Evolutionary conservation across 2,797 vertebrate species (phyloP), one percentile per base, ranked within the genome.

Genomic region (Poeciliopsis gracilis): DNA sequence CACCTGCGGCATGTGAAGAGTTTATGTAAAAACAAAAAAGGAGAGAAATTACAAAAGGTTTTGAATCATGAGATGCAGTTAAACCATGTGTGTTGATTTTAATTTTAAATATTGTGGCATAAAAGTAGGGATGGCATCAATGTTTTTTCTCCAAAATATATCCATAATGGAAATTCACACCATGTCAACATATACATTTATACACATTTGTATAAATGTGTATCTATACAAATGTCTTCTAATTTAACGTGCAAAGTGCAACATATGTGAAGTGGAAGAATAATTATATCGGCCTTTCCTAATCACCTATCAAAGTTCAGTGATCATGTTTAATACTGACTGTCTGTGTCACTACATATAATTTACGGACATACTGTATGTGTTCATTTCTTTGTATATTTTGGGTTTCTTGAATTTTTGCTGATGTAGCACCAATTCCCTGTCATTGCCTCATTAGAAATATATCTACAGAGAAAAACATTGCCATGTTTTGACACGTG

Each of bases 1-100:
- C 94, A 94, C 98, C 98, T 99, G 87, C 33, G 74, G 51, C 20
- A 72, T 18, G 18, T 23, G 43, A 55, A 86, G 55, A 84, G n/a
- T 74, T 76, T 67, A 61, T 43, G 20, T 55, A 51, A 8, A 82
- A 18, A 77, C 6, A 9, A 28, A n/a, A 73, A 18, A 61, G 9
- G 23, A 20, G 16, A 66, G 10, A 5, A 38, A 23, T 43, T 69
- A 69, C n/a, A 13, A 43, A 25, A 13, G 11, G 11, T 8, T n/a
- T 25, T 6, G 3, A 1, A n/a, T 66, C 45, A 55, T 23, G 12
- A 66, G 16, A 45, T 45, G 23, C 46, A 33, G 30, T 38, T 59
- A 41, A 55, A 41, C 18, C 2, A 41, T 67, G 20, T 4, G 41
- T 41, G 36, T 38, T 18, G 10, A 67, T 23, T 41, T 38, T 5